Base-by-base conservation (phyloP, 2,797 vertebrate genomes). In the Harpagifer antarcticus region DNA sequence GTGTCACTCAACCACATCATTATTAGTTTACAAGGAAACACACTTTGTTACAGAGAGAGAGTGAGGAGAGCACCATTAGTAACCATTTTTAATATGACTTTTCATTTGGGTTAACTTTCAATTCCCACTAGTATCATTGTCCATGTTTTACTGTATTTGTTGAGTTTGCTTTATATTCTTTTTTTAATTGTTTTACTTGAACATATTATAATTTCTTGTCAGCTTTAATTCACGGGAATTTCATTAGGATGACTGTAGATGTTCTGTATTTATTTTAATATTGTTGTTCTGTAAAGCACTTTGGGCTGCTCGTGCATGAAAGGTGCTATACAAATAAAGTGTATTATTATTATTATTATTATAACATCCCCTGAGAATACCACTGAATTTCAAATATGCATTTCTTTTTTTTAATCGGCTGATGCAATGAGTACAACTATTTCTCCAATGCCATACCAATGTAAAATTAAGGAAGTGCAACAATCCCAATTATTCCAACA, bases 1-100 rank as follows among this genome's bases (percentile, higher is more conserved):
- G 71, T 79, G 88, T 83, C 81, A 47, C 84, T 79, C 64, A 63
- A 47, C 47, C 27, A 53, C 31, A 17, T 19, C 37, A 59, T 53
- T 37, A 58, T n/a, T n/a, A n/a, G n/a, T n/a, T 47, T 44, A 67
- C 50, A 55, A 61, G 9, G 37, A 62, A 31, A 56, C 20, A 52
- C 15, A 50, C 62, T 54, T 12, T 4, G 16, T 40, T 17, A 63
- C 11, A 65, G 31, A 61, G 15, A 59, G 50, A 63, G 37, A 68
- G 40, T 0, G 55, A 68, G 43, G 17, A 78, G 47, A 13, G 56
- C 45, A 60, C 16, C 27, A 31, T 11, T 52, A 15, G 23, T 23
- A 59, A 27, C 17, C 53, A n/a, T n/a, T n/a, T n/a, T n/a, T n/a
- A n/a, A n/a, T n/a, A 20, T 27, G 27, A 27, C 27, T 5, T 27